phyloP scores from a whole-genome alignment of 2,797 vertebrate species.

The Periophthalmus magnuspinnatus region DNA sequence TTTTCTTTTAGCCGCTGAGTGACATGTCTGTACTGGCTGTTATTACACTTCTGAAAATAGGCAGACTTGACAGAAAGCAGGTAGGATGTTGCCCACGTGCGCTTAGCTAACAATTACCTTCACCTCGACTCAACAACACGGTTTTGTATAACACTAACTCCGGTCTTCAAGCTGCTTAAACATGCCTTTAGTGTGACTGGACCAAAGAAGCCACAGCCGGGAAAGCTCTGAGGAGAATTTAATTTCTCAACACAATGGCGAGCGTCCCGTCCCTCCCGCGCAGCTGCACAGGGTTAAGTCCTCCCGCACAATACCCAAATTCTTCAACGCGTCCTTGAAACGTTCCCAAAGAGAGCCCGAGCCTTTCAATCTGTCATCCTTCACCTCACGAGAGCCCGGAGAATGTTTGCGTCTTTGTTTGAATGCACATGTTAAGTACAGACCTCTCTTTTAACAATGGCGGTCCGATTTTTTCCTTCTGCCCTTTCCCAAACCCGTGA shows the following conservation, averaged over 20 bases:
- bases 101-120: constrained; percentile 19
- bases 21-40: constrained; percentile 21
- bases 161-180: constrained; percentile 8
- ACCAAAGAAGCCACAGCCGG: constrained; percentile 27
- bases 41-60: constrained; percentile 36
- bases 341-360: constrained; percentile 22
- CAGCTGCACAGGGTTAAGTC: constrained; percentile 32
- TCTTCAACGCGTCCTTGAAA: constrained; percentile 52
- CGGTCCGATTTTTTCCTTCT: constrained; percentile 4
- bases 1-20: background rate
- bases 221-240: constrained; percentile 29
- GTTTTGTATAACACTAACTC: constrained; percentile 2
- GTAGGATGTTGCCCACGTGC: constrained; percentile 14
- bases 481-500: constrained; percentile 44
- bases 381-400: constrained; percentile 24
- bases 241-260: constrained; percentile 51
- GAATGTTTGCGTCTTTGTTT: constrained; percentile 43
- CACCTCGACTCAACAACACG: constrained; percentile 13
- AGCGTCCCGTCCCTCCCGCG: constrained; percentile 6
- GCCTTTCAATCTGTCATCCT: constrained; percentile 40
- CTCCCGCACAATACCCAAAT: constrained; percentile 36
- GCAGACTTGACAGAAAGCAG: constrained; percentile 14
- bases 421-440: constrained; percentile 28
- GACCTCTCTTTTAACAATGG: constrained; percentile 39
- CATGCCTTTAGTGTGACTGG: constrained; percentile 15